Conservation (phyloP, 2,113 vertebrate genomes). For the Catharus minimus region DNA sequence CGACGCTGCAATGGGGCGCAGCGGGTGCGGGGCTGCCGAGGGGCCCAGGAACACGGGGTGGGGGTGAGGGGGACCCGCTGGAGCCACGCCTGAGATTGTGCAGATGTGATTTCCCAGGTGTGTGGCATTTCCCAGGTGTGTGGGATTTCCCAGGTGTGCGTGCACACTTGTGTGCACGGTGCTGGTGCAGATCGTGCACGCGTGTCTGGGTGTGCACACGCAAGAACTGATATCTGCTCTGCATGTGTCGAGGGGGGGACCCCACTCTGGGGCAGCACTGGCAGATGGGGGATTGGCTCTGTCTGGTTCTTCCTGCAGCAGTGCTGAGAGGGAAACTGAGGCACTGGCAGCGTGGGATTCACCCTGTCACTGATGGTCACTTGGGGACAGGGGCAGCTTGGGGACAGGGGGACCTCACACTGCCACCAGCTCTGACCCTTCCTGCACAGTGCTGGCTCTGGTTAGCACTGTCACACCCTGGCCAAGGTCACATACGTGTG, state of each 20-base stretch:
- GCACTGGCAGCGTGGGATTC: background rate
- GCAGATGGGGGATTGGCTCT: rapidly evolving
- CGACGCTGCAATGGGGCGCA: background rate
- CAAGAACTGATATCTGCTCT: background rate
- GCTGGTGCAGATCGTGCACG: rapidly evolving
- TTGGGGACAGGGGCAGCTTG: background rate
- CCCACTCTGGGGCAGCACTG: background rate
- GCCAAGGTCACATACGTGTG: rapidly evolving
- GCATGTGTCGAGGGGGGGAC: background rate
- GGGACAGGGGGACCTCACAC: background rate
- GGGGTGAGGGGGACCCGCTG: background rate
- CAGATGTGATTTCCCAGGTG: background rate
- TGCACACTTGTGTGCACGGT: background rate
- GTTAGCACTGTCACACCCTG: rapidly evolving
- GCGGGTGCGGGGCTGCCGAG: background rate
- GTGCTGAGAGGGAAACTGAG: background rate
- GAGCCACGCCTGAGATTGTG: rapidly evolving
- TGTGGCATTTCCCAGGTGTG: background rate
- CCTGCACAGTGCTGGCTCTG: rapidly evolving
- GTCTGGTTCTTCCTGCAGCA: background rate
- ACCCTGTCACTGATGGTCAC: background rate
- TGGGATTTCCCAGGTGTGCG: background rate
- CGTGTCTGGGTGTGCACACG: rapidly evolving
- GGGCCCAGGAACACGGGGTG: background rate
- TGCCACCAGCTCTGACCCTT: background rate